Evolutionary conservation across 35 echinoderm and acorn worm genomes (phyloP).

Genomic region (Stichopus chloronotus): DNA sequence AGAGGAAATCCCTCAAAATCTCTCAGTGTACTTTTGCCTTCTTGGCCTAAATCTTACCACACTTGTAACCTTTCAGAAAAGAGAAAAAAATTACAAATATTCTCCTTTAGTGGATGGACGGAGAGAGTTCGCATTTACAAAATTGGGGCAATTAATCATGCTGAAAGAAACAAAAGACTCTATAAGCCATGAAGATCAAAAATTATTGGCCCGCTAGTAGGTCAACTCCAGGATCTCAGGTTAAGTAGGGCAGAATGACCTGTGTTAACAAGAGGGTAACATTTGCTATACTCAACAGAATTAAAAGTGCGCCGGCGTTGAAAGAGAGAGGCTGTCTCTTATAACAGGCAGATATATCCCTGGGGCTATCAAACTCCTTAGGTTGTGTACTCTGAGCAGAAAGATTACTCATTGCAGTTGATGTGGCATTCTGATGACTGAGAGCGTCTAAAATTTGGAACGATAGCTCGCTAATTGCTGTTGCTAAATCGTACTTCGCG

Average conservation of each 20-base stretch:
- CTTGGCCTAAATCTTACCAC: conserved; percentile 11
- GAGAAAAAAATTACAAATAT: conserved; percentile 20
- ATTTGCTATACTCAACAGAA: too few species aligned
- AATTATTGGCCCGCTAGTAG: conserved; percentile 17
- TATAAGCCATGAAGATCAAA: conserved; percentile 19
- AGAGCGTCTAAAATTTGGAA: too few species aligned
- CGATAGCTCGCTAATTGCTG: too few species aligned
- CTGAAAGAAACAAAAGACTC: conserved; percentile 23
- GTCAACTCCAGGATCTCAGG: conserved; percentile 25
- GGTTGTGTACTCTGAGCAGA: too few species aligned
- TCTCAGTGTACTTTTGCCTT: neutral
- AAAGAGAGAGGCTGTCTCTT: too few species aligned
- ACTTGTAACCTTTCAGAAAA: conserved; percentile 16
- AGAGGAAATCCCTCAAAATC: too few species aligned
- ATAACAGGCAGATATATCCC: too few species aligned
- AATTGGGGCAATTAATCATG: conserved; percentile 46
- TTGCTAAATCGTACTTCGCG: too few species aligned
- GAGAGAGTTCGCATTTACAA: neutral
- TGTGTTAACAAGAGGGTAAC: neutral
- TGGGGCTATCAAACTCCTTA: too few species aligned
- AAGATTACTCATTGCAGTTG: too few species aligned
- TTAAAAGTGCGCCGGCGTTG: too few species aligned
- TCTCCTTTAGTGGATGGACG: neutral
- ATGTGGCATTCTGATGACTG: too few species aligned
- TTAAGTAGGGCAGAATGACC: conserved; percentile 38